Evolutionary conservation across 2,888 invertebrate species (phyloP).

Genomic region (Dilophus febrilis): DNA sequence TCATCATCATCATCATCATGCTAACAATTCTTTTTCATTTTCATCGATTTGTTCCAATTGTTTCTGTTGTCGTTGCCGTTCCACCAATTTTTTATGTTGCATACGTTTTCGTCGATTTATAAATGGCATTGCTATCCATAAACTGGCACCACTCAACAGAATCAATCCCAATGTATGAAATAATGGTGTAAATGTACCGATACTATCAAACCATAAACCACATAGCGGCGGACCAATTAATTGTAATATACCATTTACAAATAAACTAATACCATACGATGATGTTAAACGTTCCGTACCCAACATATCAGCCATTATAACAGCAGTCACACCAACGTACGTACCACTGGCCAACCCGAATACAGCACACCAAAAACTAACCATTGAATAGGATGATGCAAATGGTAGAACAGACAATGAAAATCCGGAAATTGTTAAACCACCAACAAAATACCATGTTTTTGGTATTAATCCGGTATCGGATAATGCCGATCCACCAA

Average conservation of each 20-base stretch:
- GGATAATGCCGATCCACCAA: slow-evolving; percentile 71
- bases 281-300: slow-evolving; percentile 72
- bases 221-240: slow-evolving; percentile 71
- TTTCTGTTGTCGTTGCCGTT: not conserved
- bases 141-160: slow-evolving; percentile 48
- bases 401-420: slow-evolving; percentile 54
- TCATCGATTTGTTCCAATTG: too few species aligned
- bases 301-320: slow-evolving; percentile 76
- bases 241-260: slow-evolving; percentile 68
- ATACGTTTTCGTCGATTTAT: slow-evolving; percentile 32
- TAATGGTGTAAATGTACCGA: slow-evolving; percentile 49
- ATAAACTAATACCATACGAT: slow-evolving; percentile 71
- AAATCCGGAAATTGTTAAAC: slow-evolving; percentile 58
- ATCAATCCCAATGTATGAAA: slow-evolving; percentile 58
- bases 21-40: too few species aligned
- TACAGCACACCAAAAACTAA: slow-evolving; percentile 52
- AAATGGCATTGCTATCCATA: slow-evolving; percentile 62
- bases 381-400: slow-evolving; percentile 41
- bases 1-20: too few species aligned
- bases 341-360: slow-evolving; percentile 72
- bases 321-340: slow-evolving; percentile 72
- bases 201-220: slow-evolving; percentile 48
- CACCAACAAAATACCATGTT: slow-evolving; percentile 66
- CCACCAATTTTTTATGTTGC: too few species aligned
- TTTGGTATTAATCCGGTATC: slow-evolving; percentile 62